Base-by-base conservation (phyloP, 37 sponge, comb jelly and placozoan species). In the Corticium candelabrum region DNA sequence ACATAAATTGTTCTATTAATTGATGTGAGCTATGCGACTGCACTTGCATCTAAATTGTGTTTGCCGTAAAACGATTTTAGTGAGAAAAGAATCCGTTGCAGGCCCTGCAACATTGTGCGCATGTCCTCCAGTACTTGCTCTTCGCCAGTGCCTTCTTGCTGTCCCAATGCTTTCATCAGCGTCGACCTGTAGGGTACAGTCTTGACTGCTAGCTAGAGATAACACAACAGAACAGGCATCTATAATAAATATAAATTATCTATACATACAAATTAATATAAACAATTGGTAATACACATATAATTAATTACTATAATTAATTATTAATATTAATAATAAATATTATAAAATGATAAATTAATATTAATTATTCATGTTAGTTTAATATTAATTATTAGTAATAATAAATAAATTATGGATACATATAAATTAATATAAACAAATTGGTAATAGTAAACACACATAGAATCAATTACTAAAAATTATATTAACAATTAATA, bases 121-220 rank as follows among this genome's bases (percentile, higher is more conserved):
- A 85, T 85, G 78, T 91, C 88, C n/a, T 67, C 41, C 1, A 85
- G 27, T 41, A 91, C 88, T 30, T 75, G 78, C 1, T 41, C 38
- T 1, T 86, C 73, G 5, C 79, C 67, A 3, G 37, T 68, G 40
- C 56, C 69, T 34, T 78, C 79, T 40, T 7, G 79, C 7, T 83
- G 82, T 3, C 88, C 87, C 62, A 91, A 72, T 11, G 77, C 0
- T 0, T 35, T 39, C 33, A 91, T 39, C 74, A 88, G 80, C 41
- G 87, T 83, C 3, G 62, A 39, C 41, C 82, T 76, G 69, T 91
- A 91, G 40, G 92, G 92, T 34, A 88, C 80, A 0, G 89, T 84
- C 57, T 83, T 88, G 37, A 85, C 78, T 2, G 86, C 92, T 34
- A 91, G 38, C 92, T 91, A 76, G 3, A 81, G 0, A 73, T 2